These are phyloP conservation scores for Delia radicum DNA, from an alignment of 1,140 invertebrate species.

Conservation along the genomic window DNA sequence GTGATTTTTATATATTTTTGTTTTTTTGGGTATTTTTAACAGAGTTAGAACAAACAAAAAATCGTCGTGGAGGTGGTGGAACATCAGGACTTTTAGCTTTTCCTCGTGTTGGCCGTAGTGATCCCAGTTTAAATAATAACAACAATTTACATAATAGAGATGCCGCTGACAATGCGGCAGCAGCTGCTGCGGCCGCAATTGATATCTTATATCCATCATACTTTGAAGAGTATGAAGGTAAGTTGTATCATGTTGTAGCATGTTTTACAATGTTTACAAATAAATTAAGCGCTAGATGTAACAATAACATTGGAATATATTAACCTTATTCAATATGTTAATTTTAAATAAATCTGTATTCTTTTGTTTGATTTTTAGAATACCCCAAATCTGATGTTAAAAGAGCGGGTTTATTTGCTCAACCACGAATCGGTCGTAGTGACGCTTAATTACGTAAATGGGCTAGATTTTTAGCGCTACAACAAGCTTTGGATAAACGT, in stretches of 20 bases:
- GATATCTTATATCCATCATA: conserved; percentile 36
- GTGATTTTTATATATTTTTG: neutral
- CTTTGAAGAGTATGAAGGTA: conserved; percentile 51
- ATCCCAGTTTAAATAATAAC: conserved; percentile 46
- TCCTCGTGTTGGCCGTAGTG: conserved; percentile 60
- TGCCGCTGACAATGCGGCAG: conserved; percentile 28
- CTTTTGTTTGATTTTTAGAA: conserved; percentile 31
- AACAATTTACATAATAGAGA: conserved; percentile 41
- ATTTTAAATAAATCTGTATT: too few relatives aligned
- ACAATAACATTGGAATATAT: neutral
- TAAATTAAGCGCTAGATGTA: too few relatives aligned
- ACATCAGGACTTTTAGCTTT: conserved; percentile 61
- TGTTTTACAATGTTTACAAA: neutral
- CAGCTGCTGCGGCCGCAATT: conserved; percentile 28
- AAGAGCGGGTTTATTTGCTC: conserved; percentile 59
- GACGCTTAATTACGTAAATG: conserved; percentile 51
- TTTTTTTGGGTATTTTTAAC: neutral
- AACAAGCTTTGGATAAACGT: conserved; percentile 49
- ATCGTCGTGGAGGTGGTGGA: conserved; percentile 45
- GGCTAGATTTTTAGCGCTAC: conserved; percentile 47
- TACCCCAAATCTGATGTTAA: conserved; percentile 46
- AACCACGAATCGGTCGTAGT: conserved; percentile 60
- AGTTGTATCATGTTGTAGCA: neutral
- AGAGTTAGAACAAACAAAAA: conserved; percentile 46
- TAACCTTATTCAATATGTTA: too few relatives aligned